Evolutionary conservation across 2,888 invertebrate genomes (phyloP).

Genomic region (Agonopterix heracliana): DNA sequence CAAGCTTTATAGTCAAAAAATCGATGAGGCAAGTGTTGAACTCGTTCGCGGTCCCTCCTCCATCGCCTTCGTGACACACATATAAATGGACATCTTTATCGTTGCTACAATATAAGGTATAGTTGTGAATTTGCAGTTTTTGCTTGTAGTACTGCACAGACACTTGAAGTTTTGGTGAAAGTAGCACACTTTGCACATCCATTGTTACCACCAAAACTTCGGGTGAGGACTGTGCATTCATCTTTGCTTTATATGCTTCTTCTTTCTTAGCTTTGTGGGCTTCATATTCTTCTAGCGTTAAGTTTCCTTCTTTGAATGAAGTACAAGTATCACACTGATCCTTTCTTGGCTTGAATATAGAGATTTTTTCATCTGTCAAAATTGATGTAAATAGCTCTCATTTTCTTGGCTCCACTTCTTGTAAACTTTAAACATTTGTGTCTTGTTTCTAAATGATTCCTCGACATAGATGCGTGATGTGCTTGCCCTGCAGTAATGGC

Average conservation of each 20-base stretch:
- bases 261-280: background rate
- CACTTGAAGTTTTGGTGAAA: slow-evolving; percentile 11
- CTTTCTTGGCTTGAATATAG: slow-evolving; percentile 8
- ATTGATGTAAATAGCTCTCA: background rate
- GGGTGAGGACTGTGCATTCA: too few species aligned
- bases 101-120: slow-evolving; percentile 6
- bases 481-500: too few species aligned
- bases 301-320: slow-evolving; percentile 6
- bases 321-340: slow-evolving; percentile 10
- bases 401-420: too few species aligned
- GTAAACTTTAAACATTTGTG: too few species aligned
- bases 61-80: slow-evolving; percentile 1
- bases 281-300: slow-evolving; percentile 6
- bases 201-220: too few species aligned
- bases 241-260: too few species aligned
- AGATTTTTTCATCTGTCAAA: background rate
- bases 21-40: slow-evolving; percentile 8
- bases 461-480: too few species aligned
- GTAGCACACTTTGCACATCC: slow-evolving; percentile 8
- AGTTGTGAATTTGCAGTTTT: slow-evolving; percentile 14
- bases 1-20: too few species aligned
- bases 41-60: slow-evolving; percentile 7
- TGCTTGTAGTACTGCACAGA: slow-evolving; percentile 12
- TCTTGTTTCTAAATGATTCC: too few species aligned
- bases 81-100: too few species aligned